Evolutionary conservation across 2,888 invertebrate species (phyloP), one percentile per base, ranked within the genome.

Genomic region (Siphonodentalium dalli): DNA sequence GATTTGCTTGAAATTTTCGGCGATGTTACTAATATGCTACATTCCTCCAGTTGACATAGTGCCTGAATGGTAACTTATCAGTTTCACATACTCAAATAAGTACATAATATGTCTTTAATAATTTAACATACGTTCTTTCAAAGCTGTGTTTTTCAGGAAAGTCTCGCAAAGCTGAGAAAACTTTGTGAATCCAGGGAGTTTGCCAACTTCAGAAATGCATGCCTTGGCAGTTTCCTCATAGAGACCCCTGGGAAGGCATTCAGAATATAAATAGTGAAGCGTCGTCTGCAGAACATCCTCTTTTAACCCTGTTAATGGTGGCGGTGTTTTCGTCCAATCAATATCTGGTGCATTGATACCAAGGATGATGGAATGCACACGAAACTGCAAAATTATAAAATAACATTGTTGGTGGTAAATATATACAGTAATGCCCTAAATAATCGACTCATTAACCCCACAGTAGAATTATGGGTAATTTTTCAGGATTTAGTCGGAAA

Each of bases 221-320:
- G 85, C 84, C 49, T 84, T 82, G 23, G 87, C 87, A 7, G 86
- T 85, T 24, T 84, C 83, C 71, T 87, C 87, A 13, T 85, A 84
- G 65, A 88, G 77, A 49, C 85, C 85, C 20, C 84, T 78, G 28
- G 88, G 87, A 66, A 88, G 79, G 65, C 87, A 87, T 73, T 88
- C 87, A 1, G 87, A 84, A 70, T 88, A 88, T 26, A 88, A 77
- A 80, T 85, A 88, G 76, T 88, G 86, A 21, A 88, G 76, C 23
- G 87, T 84, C 8, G 87, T 85, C 42, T 84, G 84, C 34, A 88
- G 69, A n/a, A 88, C 86, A 68, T 86, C 86, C 60, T 87, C 86
- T 1, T 86, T 85, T 39, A 88, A 77, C 54, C 85, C 85, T 52
- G 83, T 82, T 33, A 88, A 83, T 1, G 79, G 77, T 9, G 72